A percentile compares a stretch with the other conserved stretches of the same genome.
Evolutionary conservation across 2,888 invertebrate genomes (phyloP).

Genomic region (Melanotus villosus): DNA sequence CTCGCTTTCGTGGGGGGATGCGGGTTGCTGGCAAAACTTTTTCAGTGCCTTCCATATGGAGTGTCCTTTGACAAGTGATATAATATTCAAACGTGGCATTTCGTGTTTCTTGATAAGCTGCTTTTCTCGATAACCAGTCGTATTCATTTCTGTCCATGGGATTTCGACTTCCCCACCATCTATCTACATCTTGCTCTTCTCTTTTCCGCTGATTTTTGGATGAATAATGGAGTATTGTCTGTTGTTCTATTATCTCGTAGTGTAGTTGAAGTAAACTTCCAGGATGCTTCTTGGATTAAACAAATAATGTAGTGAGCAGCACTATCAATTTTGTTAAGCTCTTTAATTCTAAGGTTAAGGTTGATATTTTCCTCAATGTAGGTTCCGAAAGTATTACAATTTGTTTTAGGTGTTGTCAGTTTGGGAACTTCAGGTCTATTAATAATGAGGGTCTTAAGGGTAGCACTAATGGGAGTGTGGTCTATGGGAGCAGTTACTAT

Average conservation of each 20-base stretch:
- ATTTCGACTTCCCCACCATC: constrained; percentile 15
- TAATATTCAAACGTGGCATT: background rate
- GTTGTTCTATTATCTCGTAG: background rate
- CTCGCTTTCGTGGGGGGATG: background rate
- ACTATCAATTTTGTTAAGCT: background rate
- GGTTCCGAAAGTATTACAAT: background rate
- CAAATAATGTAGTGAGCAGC: background rate
- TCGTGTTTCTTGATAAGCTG: background rate
- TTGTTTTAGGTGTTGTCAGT: background rate
- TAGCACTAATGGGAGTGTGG: background rate
- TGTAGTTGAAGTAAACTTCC: constrained; percentile 1
- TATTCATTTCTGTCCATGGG: constrained; percentile 8
- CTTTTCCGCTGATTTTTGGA: background rate
- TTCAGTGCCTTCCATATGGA: background rate
- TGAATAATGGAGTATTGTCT: background rate
- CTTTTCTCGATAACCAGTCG: constrained; percentile 5
- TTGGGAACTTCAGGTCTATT: background rate
- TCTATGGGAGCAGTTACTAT: no score
- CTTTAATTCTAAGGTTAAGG: background rate
- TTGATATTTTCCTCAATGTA: constrained; percentile 4
- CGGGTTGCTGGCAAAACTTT: background rate
- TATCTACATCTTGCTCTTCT: background rate
- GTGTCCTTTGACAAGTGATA: background rate
- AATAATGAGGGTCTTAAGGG: background rate
- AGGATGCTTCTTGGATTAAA: constrained; percentile 4